phyloP scores from a whole-genome alignment of 2,888 invertebrate genomes.

The Dicroscelio sp. region DNA sequence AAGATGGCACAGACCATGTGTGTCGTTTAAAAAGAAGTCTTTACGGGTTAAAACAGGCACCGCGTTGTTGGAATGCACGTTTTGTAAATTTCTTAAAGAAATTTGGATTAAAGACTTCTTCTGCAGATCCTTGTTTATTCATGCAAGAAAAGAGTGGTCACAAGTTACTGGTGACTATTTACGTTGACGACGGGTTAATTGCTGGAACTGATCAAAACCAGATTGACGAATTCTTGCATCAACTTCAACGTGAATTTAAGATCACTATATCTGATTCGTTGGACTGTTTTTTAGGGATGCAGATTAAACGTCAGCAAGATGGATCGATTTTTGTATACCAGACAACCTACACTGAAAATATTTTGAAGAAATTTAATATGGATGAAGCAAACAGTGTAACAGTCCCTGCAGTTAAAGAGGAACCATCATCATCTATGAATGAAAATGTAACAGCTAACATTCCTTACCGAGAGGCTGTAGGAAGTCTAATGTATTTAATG shows the following conservation, averaged over 20 bases:
- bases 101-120: conserved; percentile 17
- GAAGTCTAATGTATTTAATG: conserved; percentile 41
- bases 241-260: conserved; percentile 45
- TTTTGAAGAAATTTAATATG: conserved; percentile 31
- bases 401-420: neutral
- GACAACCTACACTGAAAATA: neutral
- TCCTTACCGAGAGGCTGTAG: conserved; percentile 38
- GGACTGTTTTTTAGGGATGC: conserved; percentile 47
- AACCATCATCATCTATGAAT: too few species aligned
- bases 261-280: conserved; percentile 20
- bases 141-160: conserved; percentile 19
- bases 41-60: conserved; percentile 87
- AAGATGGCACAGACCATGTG: conserved; percentile 72
- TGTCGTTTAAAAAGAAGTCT: conserved; percentile 84
- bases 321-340: conserved; percentile 48
- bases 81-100: conserved; percentile 40
- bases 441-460: too few species aligned
- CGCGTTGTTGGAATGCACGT: conserved; percentile 83
- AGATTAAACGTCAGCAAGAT: conserved; percentile 46
- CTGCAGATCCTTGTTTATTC: conserved; percentile 65
- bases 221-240: conserved; percentile 26
- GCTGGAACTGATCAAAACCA: conserved; percentile 1
- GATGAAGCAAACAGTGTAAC: neutral
- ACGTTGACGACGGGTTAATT: conserved; percentile 64
- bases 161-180: conserved; percentile 47